Evolutionary conservation across 2,797 vertebrate genomes (phyloP), one percentile per base, ranked within the genome.

Genomic region (Otolemur crassicaudatus): DNA sequence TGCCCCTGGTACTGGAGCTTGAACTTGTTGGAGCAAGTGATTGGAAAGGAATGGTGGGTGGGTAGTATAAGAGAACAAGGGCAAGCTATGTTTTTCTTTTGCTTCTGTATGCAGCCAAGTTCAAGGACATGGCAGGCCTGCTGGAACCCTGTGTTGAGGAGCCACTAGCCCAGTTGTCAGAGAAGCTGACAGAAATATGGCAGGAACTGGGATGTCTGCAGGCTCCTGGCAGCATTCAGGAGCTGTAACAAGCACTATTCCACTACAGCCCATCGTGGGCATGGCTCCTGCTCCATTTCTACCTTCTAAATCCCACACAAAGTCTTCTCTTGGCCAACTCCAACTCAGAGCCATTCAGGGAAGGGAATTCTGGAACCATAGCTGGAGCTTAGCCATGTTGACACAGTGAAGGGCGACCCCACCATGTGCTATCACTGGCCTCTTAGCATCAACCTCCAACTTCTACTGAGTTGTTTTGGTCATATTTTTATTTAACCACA

Each of bases 141-240:
- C 22, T 5, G 16, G 12, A 77, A 37, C 4, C 27, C 27, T 13
- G 3, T 19, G 56, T 65, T 29, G 0, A 5, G 17, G 31, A 34
- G 4, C n/a, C 56, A 3, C n/a, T 14, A 4, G 63, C 1, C 46
- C 14, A 31, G 20, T 0, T 10, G 7, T 61, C 0, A 0, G 43
- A 34, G 27, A 81, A 11, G 43, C 20, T 3, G 58, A 22, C 75
- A 22, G 49, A 43, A 16, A 79, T 0, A 1, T 22, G 34, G 19
- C 14, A 49, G 72, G 80, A 40, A 20, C 40, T n/a, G 43, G 56
- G 53, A 31, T 61, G 56, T 2, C 23, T 1, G 6, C 7, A 1
- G 19, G 37, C 25, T 70, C 27, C 7, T 13, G 9, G 49, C 22
- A 20, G 13, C 4, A 7, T 1, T 5, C 2, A 5, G 34, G 17